Evolutionary conservation across 2,797 vertebrate genomes (phyloP).

Genomic region (Chrysocyon brachyurus): DNA sequence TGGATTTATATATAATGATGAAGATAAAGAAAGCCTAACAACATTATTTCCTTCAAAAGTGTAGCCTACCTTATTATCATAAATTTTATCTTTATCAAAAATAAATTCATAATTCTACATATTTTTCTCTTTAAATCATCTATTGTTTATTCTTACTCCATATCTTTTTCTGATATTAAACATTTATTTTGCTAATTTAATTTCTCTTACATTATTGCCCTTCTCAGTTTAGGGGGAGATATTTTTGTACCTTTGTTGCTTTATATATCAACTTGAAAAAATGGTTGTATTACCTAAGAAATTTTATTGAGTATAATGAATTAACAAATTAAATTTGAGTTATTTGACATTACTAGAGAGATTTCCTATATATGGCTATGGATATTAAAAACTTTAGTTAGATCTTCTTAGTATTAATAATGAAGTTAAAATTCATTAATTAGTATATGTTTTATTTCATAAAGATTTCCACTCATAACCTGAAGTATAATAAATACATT

Average conservation of each 20-base stretch:
- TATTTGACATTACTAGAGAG: background rate
- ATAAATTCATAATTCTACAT: background rate
- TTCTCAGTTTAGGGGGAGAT: background rate
- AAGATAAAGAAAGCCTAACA: background rate
- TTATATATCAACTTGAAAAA: background rate
- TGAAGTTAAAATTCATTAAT: background rate
- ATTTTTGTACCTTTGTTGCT: background rate
- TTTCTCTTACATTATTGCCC: background rate
- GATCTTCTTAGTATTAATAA: background rate
- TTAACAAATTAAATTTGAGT: background rate
- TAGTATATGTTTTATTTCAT: background rate
- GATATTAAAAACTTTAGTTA: background rate
- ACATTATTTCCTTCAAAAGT: background rate
- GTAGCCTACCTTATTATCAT: background rate
- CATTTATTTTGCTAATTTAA: background rate
- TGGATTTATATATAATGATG: background rate
- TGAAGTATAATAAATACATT: background rate
- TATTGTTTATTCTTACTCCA: background rate
- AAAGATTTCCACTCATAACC: background rate
- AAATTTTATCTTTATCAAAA: background rate
- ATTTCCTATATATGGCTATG: background rate
- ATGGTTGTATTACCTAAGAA: background rate
- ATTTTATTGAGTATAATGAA: background rate
- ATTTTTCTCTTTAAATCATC: background rate
- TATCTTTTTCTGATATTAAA: background rate